Conservation (phyloP, 2,888 invertebrate species). For the Patella ulyssiponensis region DNA sequence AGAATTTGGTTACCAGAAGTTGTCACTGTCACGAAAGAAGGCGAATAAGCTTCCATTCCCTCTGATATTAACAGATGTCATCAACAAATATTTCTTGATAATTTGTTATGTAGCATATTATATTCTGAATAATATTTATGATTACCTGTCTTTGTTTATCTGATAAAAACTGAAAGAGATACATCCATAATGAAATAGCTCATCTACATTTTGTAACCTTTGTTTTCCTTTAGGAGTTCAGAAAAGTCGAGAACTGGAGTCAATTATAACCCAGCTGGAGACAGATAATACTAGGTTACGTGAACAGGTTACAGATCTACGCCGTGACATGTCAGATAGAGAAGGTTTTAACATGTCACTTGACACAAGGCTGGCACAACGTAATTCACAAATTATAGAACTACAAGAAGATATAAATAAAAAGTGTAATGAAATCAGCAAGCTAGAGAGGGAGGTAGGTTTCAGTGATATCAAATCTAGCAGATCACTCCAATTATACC, state of each 20-base stretch:
- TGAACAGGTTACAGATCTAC: conserved; percentile 46
- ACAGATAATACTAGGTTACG: conserved; percentile 49
- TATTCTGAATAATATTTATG: too few relatives aligned
- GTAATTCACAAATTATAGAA: conserved; percentile 61
- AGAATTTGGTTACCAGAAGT: too few relatives aligned
- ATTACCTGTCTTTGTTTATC: too few relatives aligned
- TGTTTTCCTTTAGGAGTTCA: conserved; percentile 48
- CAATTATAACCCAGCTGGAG: conserved; percentile 48
- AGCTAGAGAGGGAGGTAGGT: conserved; percentile 59
- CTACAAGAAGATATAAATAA: conserved; percentile 62
- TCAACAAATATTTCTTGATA: too few relatives aligned
- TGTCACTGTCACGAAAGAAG: too few relatives aligned
- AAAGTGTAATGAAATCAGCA: conserved; percentile 49
- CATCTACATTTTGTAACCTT: not conserved
- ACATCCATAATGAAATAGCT: not conserved
- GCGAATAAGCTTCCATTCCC: too few relatives aligned
- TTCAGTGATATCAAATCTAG: too few relatives aligned
- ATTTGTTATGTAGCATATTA: too few relatives aligned
- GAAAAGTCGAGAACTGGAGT: conserved; percentile 55
- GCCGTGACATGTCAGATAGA: conserved; percentile 49
- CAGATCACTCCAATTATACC: too few relatives aligned
- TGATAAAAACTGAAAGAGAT: not conserved
- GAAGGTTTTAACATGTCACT: conserved; percentile 53
- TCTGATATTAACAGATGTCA: too few relatives aligned
- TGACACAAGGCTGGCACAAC: conserved; percentile 59